These are phyloP conservation scores for Cacatua alba DNA, from an alignment of 2,113 vertebrate species.

Conservation along the genomic window DNA sequence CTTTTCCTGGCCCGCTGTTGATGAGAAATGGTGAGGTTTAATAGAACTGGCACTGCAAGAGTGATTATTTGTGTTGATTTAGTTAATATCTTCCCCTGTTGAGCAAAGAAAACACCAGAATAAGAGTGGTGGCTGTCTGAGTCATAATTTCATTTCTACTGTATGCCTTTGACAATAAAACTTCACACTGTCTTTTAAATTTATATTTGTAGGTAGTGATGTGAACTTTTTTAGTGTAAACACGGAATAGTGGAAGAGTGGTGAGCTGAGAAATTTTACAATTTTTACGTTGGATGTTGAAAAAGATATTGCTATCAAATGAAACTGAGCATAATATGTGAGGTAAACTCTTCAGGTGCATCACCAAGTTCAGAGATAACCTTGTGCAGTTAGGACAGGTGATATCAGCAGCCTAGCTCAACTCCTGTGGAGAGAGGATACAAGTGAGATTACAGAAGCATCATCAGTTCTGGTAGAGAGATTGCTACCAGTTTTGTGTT, in stretches of 20 bases:
- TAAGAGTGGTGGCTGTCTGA: not conserved
- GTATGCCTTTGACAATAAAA: not conserved
- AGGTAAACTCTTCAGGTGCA: not conserved
- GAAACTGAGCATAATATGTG: not conserved
- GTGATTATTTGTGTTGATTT: not conserved
- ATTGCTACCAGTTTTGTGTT: not conserved
- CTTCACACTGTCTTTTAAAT: not conserved
- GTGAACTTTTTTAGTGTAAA: not conserved
- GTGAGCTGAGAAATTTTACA: not conserved
- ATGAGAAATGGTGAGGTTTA: not conserved
- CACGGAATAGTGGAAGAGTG: not conserved
- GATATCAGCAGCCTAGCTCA: not conserved
- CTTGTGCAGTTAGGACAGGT: not conserved
- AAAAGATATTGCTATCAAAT: not conserved
- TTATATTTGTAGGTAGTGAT: not conserved
- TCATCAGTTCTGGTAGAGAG: not conserved
- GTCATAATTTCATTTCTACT: not conserved
- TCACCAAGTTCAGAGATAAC: not conserved
- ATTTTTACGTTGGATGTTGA: not conserved
- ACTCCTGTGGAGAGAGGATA: fast-evolving
- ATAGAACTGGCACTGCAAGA: not conserved
- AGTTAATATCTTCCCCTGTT: not conserved
- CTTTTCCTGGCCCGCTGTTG: not conserved
- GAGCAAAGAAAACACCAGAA: not conserved
- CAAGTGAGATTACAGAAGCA: not conserved